Conservation (phyloP, 2,797 vertebrate genomes). For the Myoxocephalus aenaeus region DNA sequence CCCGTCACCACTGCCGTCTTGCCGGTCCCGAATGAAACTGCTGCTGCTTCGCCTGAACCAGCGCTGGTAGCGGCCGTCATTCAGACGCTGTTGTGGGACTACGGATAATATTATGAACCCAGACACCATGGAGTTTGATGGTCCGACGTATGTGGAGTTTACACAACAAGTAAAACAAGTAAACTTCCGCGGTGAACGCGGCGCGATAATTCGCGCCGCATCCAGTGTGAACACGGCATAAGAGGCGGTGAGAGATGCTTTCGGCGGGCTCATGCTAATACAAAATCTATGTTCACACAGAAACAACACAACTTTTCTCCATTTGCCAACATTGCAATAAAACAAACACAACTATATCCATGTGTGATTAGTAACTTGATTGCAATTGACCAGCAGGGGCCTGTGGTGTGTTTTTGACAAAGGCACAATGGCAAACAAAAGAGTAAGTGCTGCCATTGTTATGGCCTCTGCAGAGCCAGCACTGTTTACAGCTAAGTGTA, state of each 20-base stretch:
- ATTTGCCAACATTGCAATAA: conserved; percentile 26
- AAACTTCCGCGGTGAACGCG: too few species aligned
- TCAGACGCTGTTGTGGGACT: too few species aligned
- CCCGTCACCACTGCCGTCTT: too few species aligned
- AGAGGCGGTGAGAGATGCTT: not conserved
- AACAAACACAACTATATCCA: conserved; percentile 14
- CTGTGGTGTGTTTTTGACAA: conserved; percentile 23
- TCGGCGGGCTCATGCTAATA: not conserved
- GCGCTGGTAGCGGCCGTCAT: too few species aligned
- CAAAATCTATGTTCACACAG: conserved; percentile 12
- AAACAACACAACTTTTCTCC: conserved; percentile 1
- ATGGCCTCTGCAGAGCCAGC: not conserved
- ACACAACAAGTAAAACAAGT: too few species aligned
- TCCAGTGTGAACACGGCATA: too few species aligned
- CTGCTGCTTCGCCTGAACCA: too few species aligned
- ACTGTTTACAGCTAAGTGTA: conserved; percentile 30
- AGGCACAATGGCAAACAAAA: conserved; percentile 37
- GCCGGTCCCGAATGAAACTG: too few species aligned
- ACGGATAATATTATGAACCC: too few species aligned
- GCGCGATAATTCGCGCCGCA: too few species aligned
- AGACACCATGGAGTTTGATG: too few species aligned
- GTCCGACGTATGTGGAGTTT: too few species aligned
- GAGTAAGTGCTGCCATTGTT: conserved; percentile 28
- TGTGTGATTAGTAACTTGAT: conserved; percentile 32
- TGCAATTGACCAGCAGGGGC: conserved; percentile 36